phyloP scores from a whole-genome alignment of 2,113 vertebrate genomes.

The Lagenorhynchus albirostris region DNA sequence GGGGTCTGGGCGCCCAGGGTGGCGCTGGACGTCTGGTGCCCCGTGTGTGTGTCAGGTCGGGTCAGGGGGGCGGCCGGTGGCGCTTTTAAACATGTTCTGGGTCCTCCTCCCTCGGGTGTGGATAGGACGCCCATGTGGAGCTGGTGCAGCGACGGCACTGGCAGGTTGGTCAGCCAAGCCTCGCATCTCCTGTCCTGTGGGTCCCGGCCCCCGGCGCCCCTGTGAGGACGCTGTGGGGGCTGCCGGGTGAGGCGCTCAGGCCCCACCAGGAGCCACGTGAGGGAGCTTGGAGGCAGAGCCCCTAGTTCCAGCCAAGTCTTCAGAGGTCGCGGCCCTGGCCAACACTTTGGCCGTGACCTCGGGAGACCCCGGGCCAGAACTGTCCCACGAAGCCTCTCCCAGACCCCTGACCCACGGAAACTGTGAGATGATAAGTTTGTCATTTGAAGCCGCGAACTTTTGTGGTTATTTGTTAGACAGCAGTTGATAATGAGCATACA shows the following conservation, averaged over 20 bases:
- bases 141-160: too few species aligned
- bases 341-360: neutral
- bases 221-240: neutral
- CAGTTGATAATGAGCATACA: neutral
- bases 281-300: neutral
- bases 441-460: neutral
- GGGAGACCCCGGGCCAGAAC: neutral
- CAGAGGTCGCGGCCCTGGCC: neutral
- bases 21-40: neutral
- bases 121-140: neutral
- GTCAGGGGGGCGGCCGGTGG: neutral
- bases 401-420: neutral
- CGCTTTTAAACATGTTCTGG: neutral
- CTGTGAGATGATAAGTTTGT: neutral
- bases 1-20: neutral
- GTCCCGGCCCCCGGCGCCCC: neutral
- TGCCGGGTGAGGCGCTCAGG: neutral
- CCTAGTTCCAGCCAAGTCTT: neutral
- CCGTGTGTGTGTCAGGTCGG: neutral
- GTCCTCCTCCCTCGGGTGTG: neutral
- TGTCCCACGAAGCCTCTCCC: accelerated
- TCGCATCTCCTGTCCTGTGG: neutral
- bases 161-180: too few species aligned
- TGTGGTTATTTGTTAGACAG: neutral
- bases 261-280: accelerated